Evolutionary conservation across 2,888 invertebrate species (phyloP).

Genomic region (Melinaea menophilus): DNA sequence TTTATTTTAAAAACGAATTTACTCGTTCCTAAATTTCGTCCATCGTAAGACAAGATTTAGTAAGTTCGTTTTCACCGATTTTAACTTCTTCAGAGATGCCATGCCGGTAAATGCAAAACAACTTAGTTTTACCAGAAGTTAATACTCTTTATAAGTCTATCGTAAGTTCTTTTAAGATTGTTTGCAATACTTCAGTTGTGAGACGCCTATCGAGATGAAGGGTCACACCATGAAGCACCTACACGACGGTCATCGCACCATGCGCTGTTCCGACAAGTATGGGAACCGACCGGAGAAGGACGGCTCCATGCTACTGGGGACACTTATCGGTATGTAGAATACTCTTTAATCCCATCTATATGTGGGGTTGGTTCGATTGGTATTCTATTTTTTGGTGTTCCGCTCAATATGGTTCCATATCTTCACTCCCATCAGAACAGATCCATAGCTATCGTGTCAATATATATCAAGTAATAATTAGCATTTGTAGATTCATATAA

Average conservation of each 20-base stretch:
- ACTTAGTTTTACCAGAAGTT: background rate
- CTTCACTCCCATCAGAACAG: background rate
- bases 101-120: too few species aligned
- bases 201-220: slow-evolving; percentile 81
- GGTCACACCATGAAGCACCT: slow-evolving; percentile 79
- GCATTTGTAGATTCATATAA: too few species aligned
- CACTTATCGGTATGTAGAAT: slow-evolving; percentile 76
- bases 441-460: background rate
- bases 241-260: slow-evolving; percentile 69
- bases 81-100: too few species aligned
- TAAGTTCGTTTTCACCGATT: background rate
- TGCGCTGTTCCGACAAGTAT: slow-evolving; percentile 83
- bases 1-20: background rate
- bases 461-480: background rate
- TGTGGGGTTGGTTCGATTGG: background rate
- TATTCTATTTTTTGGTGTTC: background rate
- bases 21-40: background rate
- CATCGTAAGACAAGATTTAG: background rate
- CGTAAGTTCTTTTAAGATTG: background rate
- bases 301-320: slow-evolving; percentile 82
- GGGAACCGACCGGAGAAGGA: slow-evolving; percentile 82
- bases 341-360: background rate
- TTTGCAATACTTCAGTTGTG: slow-evolving; percentile 74
- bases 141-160: background rate
- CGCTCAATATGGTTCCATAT: background rate